These are phyloP conservation scores for Meloe dianella DNA, from an alignment of 2,888 invertebrate species.

Conservation along the genomic window DNA sequence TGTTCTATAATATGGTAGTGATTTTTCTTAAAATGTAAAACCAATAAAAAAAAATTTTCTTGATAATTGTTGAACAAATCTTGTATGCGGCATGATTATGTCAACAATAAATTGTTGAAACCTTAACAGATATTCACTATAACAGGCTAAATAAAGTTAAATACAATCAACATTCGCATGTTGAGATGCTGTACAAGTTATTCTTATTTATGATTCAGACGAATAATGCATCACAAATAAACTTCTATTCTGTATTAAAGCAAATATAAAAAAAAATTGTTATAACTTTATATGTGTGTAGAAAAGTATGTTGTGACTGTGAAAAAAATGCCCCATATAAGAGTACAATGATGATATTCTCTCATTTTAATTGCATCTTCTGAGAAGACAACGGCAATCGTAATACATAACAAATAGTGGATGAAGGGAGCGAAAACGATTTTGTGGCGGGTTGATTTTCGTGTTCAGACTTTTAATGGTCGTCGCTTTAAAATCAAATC, in stretches of 20 bases:
- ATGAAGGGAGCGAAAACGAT: background rate
- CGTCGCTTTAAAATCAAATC: background rate
- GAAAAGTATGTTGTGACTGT: slow-evolving; percentile 21
- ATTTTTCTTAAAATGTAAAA: background rate
- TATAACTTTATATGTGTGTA: background rate
- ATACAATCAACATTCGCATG: slow-evolving; percentile 15
- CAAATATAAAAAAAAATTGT: background rate
- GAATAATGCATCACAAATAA: slow-evolving; percentile 23
- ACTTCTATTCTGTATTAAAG: background rate
- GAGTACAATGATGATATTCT: slow-evolving; percentile 49
- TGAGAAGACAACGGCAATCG: slow-evolving; percentile 27
- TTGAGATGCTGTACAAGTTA: slow-evolving; percentile 20
- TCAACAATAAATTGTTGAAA: background rate
- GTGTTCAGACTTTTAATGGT: background rate
- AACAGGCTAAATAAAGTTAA: background rate
- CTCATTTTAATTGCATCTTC: slow-evolving; percentile 38
- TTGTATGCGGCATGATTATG: background rate
- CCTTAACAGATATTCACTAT: background rate
- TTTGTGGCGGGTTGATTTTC: background rate
- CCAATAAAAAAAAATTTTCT: background rate
- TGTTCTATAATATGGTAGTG: background rate
- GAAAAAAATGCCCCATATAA: slow-evolving; percentile 46
- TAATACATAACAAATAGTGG: background rate
- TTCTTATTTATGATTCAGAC: slow-evolving; percentile 27
- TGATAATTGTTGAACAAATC: background rate